Base-by-base conservation (phyloP, 2,113 vertebrate species). In the Poecilia latipinna region DNA sequence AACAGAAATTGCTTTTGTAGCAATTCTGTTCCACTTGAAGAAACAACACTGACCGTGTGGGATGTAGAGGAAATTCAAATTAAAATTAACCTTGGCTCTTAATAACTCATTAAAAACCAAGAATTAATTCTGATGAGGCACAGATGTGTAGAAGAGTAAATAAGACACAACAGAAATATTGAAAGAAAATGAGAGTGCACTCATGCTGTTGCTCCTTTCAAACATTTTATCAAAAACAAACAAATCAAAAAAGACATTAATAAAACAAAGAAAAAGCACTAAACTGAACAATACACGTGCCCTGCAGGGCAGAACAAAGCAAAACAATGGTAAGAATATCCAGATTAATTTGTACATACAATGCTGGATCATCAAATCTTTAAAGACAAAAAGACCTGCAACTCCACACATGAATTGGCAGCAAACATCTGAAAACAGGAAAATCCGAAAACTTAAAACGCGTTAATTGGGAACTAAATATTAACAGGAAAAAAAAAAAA, bases 191-290 rank as follows among this genome's bases (percentile, higher is more conserved):
- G 48, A 88, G 48, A 84, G 63, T 70, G 31, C 79, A 63, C 28
- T 2, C 65, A 88, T 88, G 86, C 78, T 57, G 74, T 76, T 37
- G 42, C 76, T 83, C 76, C 70, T 87, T 90, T 87, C 64, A 89
- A 87, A 86, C 51, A 22, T 70, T 91, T 92, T 89, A 92, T 87
- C 79, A 74, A 88, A 87, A 89, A 80, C 35, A 35, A 26, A n/a
- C 35, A 19, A 37, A 35, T 63, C 17, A 66, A 29, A 31, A 44
- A 64, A 29, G 1, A 33, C 19, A 70, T 17, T 22, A 62, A 26
- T 37, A 39, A 6, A 67, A 88, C 85, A 75, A 69, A 89, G 80
- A 88, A 69, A 89, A 82, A 86, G 75, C 79, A 75, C 85, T 82
- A 82, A 82, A 75, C 73, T 85, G 44, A 82, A 89, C 73, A 87